These are phyloP conservation scores for Callipepla squamata DNA, from an alignment of 2,113 vertebrate genomes.

Conservation along the genomic window DNA sequence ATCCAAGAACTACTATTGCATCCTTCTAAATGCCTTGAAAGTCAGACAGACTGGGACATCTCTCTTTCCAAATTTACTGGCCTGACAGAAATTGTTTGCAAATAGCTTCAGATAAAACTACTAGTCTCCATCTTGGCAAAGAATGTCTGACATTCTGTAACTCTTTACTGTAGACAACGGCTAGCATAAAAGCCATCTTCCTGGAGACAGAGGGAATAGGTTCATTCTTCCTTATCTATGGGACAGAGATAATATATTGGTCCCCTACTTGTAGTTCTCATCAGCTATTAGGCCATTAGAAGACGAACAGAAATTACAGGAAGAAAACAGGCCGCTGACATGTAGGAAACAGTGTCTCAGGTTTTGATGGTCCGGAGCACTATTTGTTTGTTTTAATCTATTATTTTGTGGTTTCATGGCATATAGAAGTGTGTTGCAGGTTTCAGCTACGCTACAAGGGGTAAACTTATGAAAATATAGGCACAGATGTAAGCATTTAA, in stretches of 20 bases:
- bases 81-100: background rate
- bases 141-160: background rate
- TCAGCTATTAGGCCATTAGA: background rate
- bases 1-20: slow-evolving; percentile 5
- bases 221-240: background rate
- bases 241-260: background rate
- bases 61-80: background rate
- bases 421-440: background rate
- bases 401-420: background rate
- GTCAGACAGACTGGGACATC: background rate
- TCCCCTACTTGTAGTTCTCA: background rate
- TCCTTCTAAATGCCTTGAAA: background rate
- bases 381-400: background rate
- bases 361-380: background rate
- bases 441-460: background rate
- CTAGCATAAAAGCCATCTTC: background rate
- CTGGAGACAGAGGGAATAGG: rapidly evolving
- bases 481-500: background rate
- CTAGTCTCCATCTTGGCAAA: background rate
- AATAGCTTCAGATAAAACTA: background rate
- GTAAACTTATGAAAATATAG: background rate
- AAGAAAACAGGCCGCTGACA: background rate
- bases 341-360: background rate
- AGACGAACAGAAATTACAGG: background rate
- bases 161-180: background rate